Conservation (phyloP, 2,888 invertebrate species). For the Platycheirus albimanus region DNA sequence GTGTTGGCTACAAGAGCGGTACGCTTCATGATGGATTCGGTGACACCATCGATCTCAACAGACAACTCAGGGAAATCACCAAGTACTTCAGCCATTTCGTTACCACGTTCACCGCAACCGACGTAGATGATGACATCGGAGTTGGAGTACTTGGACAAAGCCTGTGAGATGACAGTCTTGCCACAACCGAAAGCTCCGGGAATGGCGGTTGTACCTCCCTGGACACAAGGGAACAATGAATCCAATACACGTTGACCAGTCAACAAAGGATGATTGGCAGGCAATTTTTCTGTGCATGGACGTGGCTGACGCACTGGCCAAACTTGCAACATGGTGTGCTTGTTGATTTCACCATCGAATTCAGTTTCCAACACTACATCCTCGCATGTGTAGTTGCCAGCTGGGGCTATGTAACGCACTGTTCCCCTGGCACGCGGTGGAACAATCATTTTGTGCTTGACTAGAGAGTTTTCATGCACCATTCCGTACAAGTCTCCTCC, state of each 20-base stretch:
- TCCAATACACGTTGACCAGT: conserved; percentile 99
- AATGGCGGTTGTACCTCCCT: conserved; percentile 99
- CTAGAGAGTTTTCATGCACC: conserved; percentile 97
- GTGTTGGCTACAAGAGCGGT: conserved; percentile 99
- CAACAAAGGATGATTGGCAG: conserved; percentile 98
- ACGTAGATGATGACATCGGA: conserved; percentile 99
- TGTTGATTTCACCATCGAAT: conserved; percentile 96
- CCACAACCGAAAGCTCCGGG: conserved; percentile 99
- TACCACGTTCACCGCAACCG: conserved; percentile 99
- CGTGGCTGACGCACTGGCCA: conserved; percentile 99
- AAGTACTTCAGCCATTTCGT: conserved; percentile 99
- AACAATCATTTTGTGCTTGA: conserved; percentile 97
- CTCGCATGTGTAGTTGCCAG: conserved; percentile 96
- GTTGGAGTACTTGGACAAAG: conserved; percentile 99
- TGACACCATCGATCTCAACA: conserved; percentile 97
- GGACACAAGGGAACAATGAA: conserved; percentile 99
- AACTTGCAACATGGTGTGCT: conserved; percentile 98
- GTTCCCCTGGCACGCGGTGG: conserved; percentile 98
- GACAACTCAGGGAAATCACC: conserved; percentile 99
- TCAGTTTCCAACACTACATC: conserved; percentile 98
- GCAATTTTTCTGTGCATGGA: conserved; percentile 97
- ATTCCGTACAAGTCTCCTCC: conserved; percentile 98
- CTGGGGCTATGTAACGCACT: conserved; percentile 95
- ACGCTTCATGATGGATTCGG: conserved; percentile 99
- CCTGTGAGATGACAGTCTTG: conserved; percentile 89